Evolutionary conservation across 2,888 invertebrate genomes (phyloP).

Genomic region (Agrotis puta): DNA sequence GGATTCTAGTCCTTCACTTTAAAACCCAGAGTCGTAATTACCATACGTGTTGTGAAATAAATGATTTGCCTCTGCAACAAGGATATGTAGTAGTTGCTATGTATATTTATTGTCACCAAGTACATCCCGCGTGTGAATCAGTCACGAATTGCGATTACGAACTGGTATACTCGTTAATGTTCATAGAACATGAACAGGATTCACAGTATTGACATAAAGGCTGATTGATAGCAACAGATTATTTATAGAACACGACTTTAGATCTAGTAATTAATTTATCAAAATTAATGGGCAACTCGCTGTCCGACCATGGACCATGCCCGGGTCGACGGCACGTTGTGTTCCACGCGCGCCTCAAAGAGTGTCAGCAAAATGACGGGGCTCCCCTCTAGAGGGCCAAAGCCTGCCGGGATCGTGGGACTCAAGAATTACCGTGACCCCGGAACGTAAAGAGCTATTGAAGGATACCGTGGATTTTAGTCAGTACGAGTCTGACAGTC

Average conservation of each 20-base stretch:
- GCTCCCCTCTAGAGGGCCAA: too few species aligned
- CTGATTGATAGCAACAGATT: neutral
- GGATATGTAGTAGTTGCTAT: slow-evolving; percentile 77
- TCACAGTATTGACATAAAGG: slow-evolving; percentile 12
- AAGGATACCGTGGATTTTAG: too few species aligned
- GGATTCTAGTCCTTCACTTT: slow-evolving; percentile 46
- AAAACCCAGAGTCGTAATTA: slow-evolving; percentile 42
- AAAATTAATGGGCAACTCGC: too few species aligned
- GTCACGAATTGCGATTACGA: slow-evolving; percentile 76
- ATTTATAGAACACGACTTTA: neutral
- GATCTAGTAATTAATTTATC: neutral
- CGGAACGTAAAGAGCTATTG: too few species aligned
- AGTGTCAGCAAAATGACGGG: too few species aligned
- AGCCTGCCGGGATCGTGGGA: too few species aligned
- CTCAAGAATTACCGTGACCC: too few species aligned
- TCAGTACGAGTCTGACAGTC: too few species aligned
- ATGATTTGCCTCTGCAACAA: slow-evolving; percentile 70
- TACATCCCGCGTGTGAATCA: slow-evolving; percentile 71
- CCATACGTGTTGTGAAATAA: slow-evolving; percentile 33
- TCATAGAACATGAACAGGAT: slow-evolving; percentile 58
- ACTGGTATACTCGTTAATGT: slow-evolving; percentile 41
- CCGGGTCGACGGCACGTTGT: too few species aligned
- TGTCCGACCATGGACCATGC: too few species aligned
- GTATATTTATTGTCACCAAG: slow-evolving; percentile 74
- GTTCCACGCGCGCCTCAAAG: too few species aligned